Base-by-base conservation (phyloP, 2,888 invertebrate genomes). In the Strigamia crassipes region DNA sequence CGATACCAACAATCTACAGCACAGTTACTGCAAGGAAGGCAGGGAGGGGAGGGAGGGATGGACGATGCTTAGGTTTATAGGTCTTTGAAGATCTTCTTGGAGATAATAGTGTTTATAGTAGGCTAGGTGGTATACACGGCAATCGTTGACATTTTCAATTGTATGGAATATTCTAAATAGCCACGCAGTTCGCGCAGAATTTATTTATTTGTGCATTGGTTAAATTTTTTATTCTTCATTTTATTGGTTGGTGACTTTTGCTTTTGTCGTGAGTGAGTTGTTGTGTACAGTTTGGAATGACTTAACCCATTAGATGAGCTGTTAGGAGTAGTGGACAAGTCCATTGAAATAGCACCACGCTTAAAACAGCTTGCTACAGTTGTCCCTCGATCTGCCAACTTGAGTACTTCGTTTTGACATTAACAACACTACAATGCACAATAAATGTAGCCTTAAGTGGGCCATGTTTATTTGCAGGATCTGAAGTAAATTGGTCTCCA, bases 351-450 rank as follows among this genome's bases (percentile, higher is more conserved):
- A 51, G n/a, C 13, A 18, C n/a, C 51, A 51, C 51, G n/a, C 51
- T 51, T 51, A 51, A 51, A 51, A 51, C 51, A 51, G 51, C 51
- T 51, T 51, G n/a, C 51, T 18, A 18, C n/a, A n/a, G 51, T 51
- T 18, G 51, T 51, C 51, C 51, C 51, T 51, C 51, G 51, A 51
- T 51, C 51, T 51, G n/a, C 51, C n/a, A 51, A 51, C 51, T n/a
- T 18, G n/a, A n/a, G 51, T 51, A 51, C n/a, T 51, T 51, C 8
- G n/a, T 51, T 51, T 51, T 51, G 51, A 51, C 51, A 51, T 51
- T 51, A 51, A 51, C n/a, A 51, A 18, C 51, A 51, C 51, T 51
- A 51, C 51, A 51, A 15, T 15, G 51, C 8, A 51, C 51, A n/a
- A 51, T 51, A 51, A 51, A 51, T 51, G 13, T 18, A 15, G n/a